Conservation (phyloP, 1,140 invertebrate genomes). For the Drusus annulatus region DNA sequence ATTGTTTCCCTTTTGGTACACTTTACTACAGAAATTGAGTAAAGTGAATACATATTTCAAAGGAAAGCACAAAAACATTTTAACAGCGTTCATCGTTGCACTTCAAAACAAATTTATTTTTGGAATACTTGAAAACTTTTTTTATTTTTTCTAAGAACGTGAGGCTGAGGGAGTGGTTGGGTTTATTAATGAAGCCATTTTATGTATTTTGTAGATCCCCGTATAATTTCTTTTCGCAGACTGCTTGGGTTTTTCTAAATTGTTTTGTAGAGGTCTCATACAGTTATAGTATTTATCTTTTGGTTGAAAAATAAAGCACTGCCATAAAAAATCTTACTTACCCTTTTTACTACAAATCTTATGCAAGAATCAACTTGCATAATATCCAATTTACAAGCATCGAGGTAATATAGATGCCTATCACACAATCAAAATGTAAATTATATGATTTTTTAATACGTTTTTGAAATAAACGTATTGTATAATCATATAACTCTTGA, state of each 20-base stretch:
- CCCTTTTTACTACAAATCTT: not conserved
- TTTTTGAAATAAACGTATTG: too few species aligned
- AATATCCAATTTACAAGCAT: too few species aligned
- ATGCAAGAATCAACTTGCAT: not conserved
- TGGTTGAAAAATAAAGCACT: not conserved
- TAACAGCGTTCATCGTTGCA: not conserved
- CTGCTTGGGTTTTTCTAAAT: too few species aligned
- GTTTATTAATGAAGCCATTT: too few species aligned
- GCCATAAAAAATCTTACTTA: not conserved
- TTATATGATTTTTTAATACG: too few species aligned
- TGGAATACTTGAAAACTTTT: not conserved
- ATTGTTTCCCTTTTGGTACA: conserved; percentile 20
- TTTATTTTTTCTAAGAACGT: not conserved
- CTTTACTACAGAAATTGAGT: not conserved
- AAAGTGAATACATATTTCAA: conserved; percentile 6
- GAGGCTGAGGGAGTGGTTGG: too few species aligned
- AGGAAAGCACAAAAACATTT: conserved; percentile 4
- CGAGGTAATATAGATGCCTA: too few species aligned
- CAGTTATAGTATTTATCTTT: not conserved
- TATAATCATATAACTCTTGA: too few species aligned
- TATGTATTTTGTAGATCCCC: too few species aligned
- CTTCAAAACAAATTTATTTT: not conserved
- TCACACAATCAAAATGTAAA: too few species aligned
- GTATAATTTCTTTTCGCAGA: too few species aligned
- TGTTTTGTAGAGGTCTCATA: too few species aligned